Percentiles rank a stretch among this genome's conserved stretches.
These are phyloP conservation scores for Cyanoramphus novaezelandiae DNA, from an alignment of 2,113 vertebrate genomes.

Conservation along the genomic window DNA sequence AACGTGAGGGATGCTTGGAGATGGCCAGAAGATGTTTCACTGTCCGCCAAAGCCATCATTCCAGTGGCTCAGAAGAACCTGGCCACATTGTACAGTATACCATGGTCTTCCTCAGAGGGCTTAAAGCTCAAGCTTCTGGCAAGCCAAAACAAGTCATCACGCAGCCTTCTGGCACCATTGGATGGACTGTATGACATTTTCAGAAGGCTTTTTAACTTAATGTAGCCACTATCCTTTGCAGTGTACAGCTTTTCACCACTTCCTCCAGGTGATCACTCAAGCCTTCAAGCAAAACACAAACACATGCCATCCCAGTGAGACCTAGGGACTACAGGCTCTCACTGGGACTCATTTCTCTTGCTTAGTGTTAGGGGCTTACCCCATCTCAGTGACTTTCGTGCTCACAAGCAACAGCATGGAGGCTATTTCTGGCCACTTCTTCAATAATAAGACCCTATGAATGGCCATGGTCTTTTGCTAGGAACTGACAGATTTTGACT, in stretches of 20 bases:
- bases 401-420: not conserved
- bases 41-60: not conserved
- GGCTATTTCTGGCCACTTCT: not conserved
- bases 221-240: not conserved
- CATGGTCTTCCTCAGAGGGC: not conserved
- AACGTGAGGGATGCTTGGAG: rapidly evolving
- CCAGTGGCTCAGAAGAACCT: not conserved
- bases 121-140: not conserved
- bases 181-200: not conserved
- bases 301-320: rapidly evolving
- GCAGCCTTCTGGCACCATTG: not conserved
- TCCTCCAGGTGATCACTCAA: not conserved
- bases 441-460: not conserved
- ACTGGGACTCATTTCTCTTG: not conserved
- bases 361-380: not conserved
- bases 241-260: not conserved
- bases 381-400: not conserved
- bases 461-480: not conserved
- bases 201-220: not conserved
- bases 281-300: not conserved
- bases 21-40: not conserved
- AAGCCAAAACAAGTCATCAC: not conserved
- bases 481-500: rapidly evolving
- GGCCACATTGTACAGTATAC: not conserved
- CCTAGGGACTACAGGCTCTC: not conserved